Conservation (phyloP, 2,797 vertebrate species). For the Coccyzus lansbergi region DNA sequence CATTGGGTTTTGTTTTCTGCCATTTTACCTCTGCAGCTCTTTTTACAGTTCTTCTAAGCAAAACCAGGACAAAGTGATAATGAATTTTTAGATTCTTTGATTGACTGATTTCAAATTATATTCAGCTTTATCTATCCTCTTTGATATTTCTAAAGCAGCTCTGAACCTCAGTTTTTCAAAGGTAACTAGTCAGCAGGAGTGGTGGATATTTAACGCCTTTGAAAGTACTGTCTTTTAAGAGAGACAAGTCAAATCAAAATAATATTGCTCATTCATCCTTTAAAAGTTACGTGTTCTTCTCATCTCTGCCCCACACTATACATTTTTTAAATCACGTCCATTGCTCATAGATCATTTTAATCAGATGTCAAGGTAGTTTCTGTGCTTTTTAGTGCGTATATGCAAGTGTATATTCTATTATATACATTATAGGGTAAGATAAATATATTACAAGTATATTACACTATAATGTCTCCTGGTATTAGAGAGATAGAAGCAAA, state of each 20-base stretch:
- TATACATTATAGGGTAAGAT: neutral
- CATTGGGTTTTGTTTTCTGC: neutral
- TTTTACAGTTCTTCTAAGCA: neutral
- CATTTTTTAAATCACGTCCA: neutral
- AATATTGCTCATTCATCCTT: slow-evolving; percentile 12
- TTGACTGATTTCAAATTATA: slow-evolving; percentile 19
- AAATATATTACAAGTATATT: neutral
- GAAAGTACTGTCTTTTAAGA: slow-evolving; percentile 28
- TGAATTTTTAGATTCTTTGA: slow-evolving; percentile 33
- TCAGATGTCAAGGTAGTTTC: neutral
- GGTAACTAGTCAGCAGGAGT: neutral
- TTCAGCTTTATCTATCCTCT: slow-evolving; percentile 39
- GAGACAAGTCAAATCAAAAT: slow-evolving; percentile 27
- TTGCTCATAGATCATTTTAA: neutral
- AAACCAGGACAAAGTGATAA: slow-evolving; percentile 40
- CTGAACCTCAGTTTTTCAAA: slow-evolving; percentile 37
- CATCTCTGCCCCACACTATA: neutral
- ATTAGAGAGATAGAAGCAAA: neutral
- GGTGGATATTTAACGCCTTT: slow-evolving; percentile 39
- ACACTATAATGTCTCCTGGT: neutral
- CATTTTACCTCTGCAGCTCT: neutral
- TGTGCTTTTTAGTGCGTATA: neutral
- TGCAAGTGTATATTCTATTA: neutral
- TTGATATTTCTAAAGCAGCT: slow-evolving; percentile 48
- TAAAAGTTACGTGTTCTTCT: neutral